Evolutionary conservation across 2,113 vertebrate genomes (phyloP), one percentile per base, ranked within the genome.

Genomic region (Cariama cristata): DNA sequence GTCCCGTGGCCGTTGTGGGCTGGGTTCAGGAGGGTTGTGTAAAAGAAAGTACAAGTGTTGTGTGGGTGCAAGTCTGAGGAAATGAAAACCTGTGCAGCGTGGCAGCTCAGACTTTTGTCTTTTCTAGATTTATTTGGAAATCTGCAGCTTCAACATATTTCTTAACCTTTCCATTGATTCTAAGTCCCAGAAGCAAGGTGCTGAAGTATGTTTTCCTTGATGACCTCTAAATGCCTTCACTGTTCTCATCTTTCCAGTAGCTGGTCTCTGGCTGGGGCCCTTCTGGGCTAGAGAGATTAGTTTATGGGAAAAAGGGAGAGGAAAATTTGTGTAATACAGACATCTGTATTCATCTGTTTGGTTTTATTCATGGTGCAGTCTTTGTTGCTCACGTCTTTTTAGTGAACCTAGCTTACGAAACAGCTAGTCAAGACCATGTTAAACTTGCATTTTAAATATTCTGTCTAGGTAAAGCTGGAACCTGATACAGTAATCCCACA

Each of bases 361-460:
- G 35, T 15, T 58, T 64, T 71, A 20, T 32, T 74, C 6, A 1
- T 1, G 4, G 22, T 19, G 18, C 11, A 6, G 35, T 71, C 40
- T 62, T 86, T 63, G 66, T 64, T 58, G 66, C 88, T 73, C 9
- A 2, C 1, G 1, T 49, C 33, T 30, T 24, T 53, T 4, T 8
- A 53, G 27, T 21, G 33, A 55, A 8, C 63, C 14, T 30, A 12
- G 10, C 50, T 69, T 79, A 53, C 24, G 45, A 32, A 80, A 24
- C 5, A 21, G 47, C 59, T 35, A 1, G 0, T 30, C 38, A 18
- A 44, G 60, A 2, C 47, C 9, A 1, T 0, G 3, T 66, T 50
- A 38, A 67, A 81, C 44, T 55, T 32, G 68, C 19, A 11, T 67
- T 77, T 84, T 30, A 67, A 59, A 24, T 23, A 14, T 40, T 67